Conservation (phyloP, 2,113 vertebrate genomes). For the Thunnus thynnus region DNA sequence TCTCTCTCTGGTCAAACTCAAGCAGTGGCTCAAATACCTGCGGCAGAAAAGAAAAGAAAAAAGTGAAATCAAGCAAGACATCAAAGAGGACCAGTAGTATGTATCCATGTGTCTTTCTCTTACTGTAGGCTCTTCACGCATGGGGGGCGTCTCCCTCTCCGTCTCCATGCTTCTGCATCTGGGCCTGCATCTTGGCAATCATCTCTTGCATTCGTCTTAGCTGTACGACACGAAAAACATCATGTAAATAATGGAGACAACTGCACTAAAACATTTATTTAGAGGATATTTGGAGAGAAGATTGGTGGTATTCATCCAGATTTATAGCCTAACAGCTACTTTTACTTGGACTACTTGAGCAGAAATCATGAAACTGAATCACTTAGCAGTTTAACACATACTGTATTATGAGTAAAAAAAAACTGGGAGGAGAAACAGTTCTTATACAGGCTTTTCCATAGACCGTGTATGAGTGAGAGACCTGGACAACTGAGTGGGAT, state of each 20-base stretch:
- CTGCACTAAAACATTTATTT: neutral
- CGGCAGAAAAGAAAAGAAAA: neutral
- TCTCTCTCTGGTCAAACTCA: conserved; percentile 47
- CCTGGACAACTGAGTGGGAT: neutral
- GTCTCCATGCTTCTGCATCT: conserved; percentile 96
- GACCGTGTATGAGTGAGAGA: neutral
- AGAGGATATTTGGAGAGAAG: no score
- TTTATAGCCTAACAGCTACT: neutral
- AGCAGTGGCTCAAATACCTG: conserved; percentile 68
- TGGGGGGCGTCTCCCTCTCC: conserved; percentile 71
- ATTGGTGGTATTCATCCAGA: no score
- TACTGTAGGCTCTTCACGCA: conserved; percentile 77
- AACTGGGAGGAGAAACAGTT: neutral
- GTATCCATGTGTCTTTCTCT: conserved; percentile 40
- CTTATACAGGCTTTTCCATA: neutral
- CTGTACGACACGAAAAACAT: conserved; percentile 72
- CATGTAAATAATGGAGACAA: no score
- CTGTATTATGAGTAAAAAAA: neutral
- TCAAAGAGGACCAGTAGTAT: neutral
- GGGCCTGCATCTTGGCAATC: conserved; percentile 97
- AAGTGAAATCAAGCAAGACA: neutral
- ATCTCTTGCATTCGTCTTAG: conserved; percentile 98
- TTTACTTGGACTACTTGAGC: neutral
- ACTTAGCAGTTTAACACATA: neutral
- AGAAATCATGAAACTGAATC: conserved; percentile 14